Evolutionary conservation across 2,113 vertebrate species (phyloP).

Genomic region (Okapia johnstoni): DNA sequence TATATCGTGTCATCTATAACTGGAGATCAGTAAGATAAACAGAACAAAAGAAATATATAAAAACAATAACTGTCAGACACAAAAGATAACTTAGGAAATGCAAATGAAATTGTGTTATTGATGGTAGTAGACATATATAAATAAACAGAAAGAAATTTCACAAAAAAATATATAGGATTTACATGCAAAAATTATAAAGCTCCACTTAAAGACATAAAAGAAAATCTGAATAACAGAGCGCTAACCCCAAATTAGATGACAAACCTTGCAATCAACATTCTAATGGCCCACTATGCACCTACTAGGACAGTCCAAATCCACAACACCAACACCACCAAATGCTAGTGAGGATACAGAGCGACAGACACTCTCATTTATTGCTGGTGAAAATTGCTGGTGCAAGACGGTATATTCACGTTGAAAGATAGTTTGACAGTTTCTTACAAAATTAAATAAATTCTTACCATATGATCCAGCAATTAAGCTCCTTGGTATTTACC

Average conservation of each 20-base stretch:
- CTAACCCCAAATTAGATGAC: not conserved
- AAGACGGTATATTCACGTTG: not conserved
- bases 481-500: not conserved
- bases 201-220: not conserved
- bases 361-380: not conserved
- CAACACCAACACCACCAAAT: not conserved
- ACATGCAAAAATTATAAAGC: not conserved
- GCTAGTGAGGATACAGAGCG: not conserved
- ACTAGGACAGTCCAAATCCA: not conserved
- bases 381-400: not conserved
- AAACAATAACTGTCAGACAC: not conserved
- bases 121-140: not conserved
- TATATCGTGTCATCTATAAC: not conserved
- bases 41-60: conserved; percentile 1
- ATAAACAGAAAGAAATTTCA: not conserved
- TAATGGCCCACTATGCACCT: not conserved
- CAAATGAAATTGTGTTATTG: not conserved
- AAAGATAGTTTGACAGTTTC: not conserved
- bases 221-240: not conserved
- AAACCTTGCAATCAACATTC: not conserved
- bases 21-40: not conserved
- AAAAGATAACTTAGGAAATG: not conserved
- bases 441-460: not conserved
- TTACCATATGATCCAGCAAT: not conserved
- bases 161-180: not conserved